Base-by-base conservation (phyloP, 2,113 vertebrate genomes). In the Passer montanus region DNA sequence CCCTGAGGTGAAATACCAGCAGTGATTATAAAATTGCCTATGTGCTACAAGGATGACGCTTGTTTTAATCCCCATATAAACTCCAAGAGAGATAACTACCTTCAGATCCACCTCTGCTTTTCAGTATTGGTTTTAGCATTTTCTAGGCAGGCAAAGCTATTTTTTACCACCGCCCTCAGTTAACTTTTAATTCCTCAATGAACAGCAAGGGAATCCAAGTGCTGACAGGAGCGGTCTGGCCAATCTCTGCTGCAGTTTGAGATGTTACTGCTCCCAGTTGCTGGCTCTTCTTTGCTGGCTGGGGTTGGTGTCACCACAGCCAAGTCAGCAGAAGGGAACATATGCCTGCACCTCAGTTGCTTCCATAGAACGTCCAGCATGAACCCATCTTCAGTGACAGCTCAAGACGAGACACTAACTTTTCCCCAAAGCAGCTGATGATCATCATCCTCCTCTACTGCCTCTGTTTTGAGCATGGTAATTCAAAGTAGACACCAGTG, bases 251-350 rank as follows among this genome's bases (percentile, higher is more conserved):
- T 93, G 84, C 86, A 93, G 91, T 92, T 88, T 92, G 91, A 96
- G 95, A 94, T 94, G 95, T 81, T 92, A 84, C 93, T 87, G 94
- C 80, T 97, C 95, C 94, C 95, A 94, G 96, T 89, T 89, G 94
- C 96, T 95, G 19, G 19, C 75, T 96, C 35, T 35, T 92, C 83
- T 92, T 93, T 92, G 60, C 93, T 97, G 96, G 95, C 95, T 88
- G 77, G 55, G 68, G 73, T 58, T 94, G 75, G 76, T 44, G 0
- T 23, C 76, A 63, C 68, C 83, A 78, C 73, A 94, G 96, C 96
- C 95, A 95, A 97, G 47, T 78, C 91, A 84, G 94, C 94, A 96
- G 95, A 92, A 93, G 93, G 89, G 76, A 96, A 93, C 95, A 93
- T 93, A 95, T 89, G 96, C 83, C 89, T 60, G 56, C 89, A 93